Evolutionary conservation across 2,797 vertebrate species (phyloP).

Genomic region (Parauchenoglanis ngamensis): DNA sequence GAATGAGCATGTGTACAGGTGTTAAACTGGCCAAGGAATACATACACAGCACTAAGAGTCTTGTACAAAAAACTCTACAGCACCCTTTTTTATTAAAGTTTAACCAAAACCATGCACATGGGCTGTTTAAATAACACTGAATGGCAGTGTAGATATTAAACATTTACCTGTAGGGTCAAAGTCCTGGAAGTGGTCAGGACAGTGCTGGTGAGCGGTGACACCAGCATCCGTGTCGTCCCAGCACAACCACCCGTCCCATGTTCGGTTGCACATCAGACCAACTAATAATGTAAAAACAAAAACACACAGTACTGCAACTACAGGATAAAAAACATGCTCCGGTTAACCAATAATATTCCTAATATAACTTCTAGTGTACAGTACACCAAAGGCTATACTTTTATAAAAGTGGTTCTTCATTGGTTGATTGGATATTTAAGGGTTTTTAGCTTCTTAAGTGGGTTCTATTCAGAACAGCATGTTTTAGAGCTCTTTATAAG

Average conservation of each 20-base stretch:
- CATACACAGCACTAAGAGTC: too few relatives aligned
- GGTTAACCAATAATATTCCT: too few relatives aligned
- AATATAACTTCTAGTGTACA: too few relatives aligned
- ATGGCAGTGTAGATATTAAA: background rate
- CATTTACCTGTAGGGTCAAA: slow-evolving; percentile 91
- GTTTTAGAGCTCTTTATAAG: too few relatives aligned
- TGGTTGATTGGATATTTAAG: too few relatives aligned
- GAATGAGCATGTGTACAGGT: background rate
- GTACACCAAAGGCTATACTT: too few relatives aligned
- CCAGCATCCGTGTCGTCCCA: slow-evolving; percentile 88
- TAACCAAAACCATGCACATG: background rate
- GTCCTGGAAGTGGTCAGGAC: slow-evolving; percentile 96
- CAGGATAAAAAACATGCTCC: background rate
- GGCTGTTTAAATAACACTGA: background rate
- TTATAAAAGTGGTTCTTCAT: too few relatives aligned
- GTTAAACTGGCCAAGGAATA: background rate
- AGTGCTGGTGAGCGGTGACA: slow-evolving; percentile 83
- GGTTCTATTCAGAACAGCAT: too few relatives aligned
- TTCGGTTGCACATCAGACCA: slow-evolving; percentile 89
- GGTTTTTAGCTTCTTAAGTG: too few relatives aligned
- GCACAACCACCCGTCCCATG: slow-evolving; percentile 98
- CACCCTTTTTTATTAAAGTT: background rate
- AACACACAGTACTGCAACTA: background rate
- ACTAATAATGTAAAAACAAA: slow-evolving; percentile 9
- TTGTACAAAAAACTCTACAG: background rate